Base-by-base conservation (phyloP, 2,797 vertebrate species). In the Psittacula echo region DNA sequence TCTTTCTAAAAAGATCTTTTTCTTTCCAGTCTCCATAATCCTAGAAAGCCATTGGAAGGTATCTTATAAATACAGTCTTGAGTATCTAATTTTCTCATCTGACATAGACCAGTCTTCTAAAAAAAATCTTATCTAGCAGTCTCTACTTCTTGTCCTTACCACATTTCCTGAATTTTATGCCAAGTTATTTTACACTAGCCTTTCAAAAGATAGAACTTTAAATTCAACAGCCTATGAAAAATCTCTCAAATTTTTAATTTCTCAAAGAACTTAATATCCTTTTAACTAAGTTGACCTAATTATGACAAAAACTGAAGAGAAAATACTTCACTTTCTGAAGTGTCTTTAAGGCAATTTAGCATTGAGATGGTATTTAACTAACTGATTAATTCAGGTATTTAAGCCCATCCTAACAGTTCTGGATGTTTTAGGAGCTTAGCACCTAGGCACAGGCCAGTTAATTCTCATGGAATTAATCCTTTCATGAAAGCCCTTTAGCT, bases 351-450 rank as follows among this genome's bases (percentile, higher is more conserved):
- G 24, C 10, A 87, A 11, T 82, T 76, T 44, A 85, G 23, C 19
- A 54, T 16, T 50, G 34, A 91, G 17, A 19, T 90, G 34, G 13
- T 65, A 74, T 85, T 94, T 93, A 72, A 61, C 41, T 61, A 70
- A 88, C 32, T 70, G 58, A 66, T 62, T 15, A 91, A 93, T 90
- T 88, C 58, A 84, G 51, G 42, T 78, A 62, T 88, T 95, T 92
- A 83, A 93, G 13, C 15, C 5, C 53, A 77, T 7, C 13, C 8
- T 68, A 91, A 71, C 19, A 11, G 7, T 65, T 78, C 64, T 44
- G 34, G 45, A 85, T 62, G 32, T 72, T 74, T 92, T 83, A 85
- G 42, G 19, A 80, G 85, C 85, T 96, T 95, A 95, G 85, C 20
- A 80, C 4, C 21, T 80, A 41, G 62, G n/a, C 45, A 89, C 47